phyloP scores from a whole-genome alignment of 2,113 vertebrate species.

The Sphyrna mokarran region DNA sequence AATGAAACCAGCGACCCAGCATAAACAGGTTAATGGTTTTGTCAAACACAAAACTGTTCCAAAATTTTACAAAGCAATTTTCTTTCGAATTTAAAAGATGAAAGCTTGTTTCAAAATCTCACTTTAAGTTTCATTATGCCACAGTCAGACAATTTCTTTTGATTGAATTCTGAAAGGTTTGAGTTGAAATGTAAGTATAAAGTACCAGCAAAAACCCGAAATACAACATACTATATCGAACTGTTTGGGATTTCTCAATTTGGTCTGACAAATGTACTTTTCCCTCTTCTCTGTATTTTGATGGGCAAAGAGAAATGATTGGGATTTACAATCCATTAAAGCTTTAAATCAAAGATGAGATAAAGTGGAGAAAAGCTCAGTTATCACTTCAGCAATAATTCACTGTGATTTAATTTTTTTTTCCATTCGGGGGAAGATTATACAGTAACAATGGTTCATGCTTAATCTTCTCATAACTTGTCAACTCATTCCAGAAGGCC shows the following conservation, averaged over 20 bases:
- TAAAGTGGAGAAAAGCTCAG: not conserved
- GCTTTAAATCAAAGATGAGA: constrained; percentile 11
- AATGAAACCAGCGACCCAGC: not conserved
- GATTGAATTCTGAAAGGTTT: not conserved
- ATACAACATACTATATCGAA: not conserved
- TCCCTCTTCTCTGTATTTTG: not conserved
- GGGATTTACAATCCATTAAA: constrained; percentile 14
- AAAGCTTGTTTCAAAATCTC: no score
- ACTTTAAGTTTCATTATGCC: not conserved
- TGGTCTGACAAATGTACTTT: not conserved
- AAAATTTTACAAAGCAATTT: not conserved
- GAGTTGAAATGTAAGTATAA: not conserved
- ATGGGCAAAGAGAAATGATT: not conserved
- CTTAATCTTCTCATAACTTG: constrained; percentile 28
- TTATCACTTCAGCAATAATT: constrained; percentile 19
- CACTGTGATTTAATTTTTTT: not conserved
- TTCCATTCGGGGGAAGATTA: not conserved
- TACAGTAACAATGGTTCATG: constrained; percentile 19
- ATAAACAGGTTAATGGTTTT: not conserved
- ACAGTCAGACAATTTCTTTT: not conserved
- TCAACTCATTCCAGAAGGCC: constrained; percentile 16
- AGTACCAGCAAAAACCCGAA: not conserved
- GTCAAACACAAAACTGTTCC: not conserved
- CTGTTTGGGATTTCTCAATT: not conserved
- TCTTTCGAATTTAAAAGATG: not conserved